phyloP scores from a whole-genome alignment of 2,888 invertebrate genomes.

The Hydraecia micacea region DNA sequence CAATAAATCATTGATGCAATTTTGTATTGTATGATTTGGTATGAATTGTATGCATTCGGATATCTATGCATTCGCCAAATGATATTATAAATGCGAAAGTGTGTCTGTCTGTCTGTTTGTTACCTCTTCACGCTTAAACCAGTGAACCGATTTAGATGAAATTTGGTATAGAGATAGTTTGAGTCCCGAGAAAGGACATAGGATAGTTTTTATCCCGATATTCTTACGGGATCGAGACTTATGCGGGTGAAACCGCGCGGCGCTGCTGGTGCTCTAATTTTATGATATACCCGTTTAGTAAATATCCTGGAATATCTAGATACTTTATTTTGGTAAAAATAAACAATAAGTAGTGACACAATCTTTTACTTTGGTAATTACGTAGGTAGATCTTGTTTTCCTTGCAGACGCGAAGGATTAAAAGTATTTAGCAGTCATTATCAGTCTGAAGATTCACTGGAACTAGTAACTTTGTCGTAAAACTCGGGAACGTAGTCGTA shows the following conservation, averaged over 20 bases:
- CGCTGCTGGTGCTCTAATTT: background rate
- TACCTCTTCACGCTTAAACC: too few species aligned
- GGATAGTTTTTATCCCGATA: too few species aligned
- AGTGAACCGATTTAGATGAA: too few species aligned
- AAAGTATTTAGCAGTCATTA: background rate
- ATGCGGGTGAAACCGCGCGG: too few species aligned
- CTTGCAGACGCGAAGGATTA: background rate
- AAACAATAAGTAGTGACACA: background rate
- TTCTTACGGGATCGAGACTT: too few species aligned
- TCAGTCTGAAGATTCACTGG: constrained; percentile 11
- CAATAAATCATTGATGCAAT: background rate
- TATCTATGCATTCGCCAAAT: too few species aligned
- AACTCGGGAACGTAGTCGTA: constrained; percentile 78
- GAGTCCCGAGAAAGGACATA: too few species aligned
- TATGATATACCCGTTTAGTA: background rate
- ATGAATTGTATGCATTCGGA: too few species aligned
- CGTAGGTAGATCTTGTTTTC: background rate
- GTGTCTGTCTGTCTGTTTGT: too few species aligned
- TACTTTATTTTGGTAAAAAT: constrained; percentile 1
- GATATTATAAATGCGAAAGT: too few species aligned
- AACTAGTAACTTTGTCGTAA: constrained; percentile 72
- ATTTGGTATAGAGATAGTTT: too few species aligned
- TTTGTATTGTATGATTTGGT: too few species aligned
- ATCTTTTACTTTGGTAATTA: background rate
- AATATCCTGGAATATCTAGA: constrained; percentile 4